Conservation (phyloP, 2,888 invertebrate species). For the Thysanoteuthis rhombus region DNA sequence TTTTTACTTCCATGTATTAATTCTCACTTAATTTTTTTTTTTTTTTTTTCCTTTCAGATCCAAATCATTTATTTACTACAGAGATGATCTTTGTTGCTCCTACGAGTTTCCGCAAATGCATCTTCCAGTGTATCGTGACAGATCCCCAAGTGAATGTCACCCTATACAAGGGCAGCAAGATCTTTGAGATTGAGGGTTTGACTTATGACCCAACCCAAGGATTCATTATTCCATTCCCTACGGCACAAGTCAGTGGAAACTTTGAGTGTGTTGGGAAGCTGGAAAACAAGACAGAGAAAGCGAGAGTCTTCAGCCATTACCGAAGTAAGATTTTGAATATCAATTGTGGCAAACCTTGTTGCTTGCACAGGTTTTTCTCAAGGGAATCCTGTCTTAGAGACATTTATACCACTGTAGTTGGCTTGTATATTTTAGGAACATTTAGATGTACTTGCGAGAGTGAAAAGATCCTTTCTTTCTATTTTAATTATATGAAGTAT, state of each 20-base stretch:
- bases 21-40: neutral
- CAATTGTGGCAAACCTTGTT: too few species aligned
- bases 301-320: constrained; percentile 28
- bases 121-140: constrained; percentile 46
- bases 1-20: neutral
- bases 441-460: too few species aligned
- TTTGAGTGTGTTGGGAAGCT: constrained; percentile 42
- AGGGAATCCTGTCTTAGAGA: too few species aligned
- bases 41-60: neutral
- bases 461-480: too few species aligned
- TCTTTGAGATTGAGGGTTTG: constrained; percentile 38
- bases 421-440: too few species aligned
- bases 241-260: constrained; percentile 41
- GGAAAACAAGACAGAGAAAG: constrained; percentile 30
- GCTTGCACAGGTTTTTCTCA: too few species aligned
- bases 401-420: too few species aligned
- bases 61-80: neutral
- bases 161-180: constrained; percentile 33
- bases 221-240: constrained; percentile 45
- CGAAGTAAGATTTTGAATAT: constrained; percentile 30
- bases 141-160: constrained; percentile 45
- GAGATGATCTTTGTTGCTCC: constrained; percentile 17
- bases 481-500: too few species aligned
- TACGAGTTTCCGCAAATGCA: constrained; percentile 15
- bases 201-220: constrained; percentile 45